Base-by-base conservation (phyloP, 2,888 invertebrate genomes). In the Aspidapion aeneum region DNA sequence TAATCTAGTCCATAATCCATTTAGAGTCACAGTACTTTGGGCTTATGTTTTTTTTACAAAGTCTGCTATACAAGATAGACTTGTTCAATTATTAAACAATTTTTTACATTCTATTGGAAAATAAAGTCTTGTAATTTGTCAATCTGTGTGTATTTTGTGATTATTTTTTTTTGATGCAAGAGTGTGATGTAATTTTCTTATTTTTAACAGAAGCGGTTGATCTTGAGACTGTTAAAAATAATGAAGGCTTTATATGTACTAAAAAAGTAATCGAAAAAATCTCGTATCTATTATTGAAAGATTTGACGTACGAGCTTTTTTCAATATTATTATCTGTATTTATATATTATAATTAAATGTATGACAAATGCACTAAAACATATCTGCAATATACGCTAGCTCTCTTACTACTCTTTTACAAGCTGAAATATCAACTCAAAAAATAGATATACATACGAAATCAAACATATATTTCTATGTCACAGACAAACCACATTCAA, bases 381-480 rank as follows among this genome's bases (percentile, higher is more conserved):
- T 69, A 73, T 70, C 69, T 73, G 74, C 74, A 72, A 73, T 73
- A n/a, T n/a, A 73, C 72, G 75, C 75, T 75, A 75, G 74, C 74
- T 75, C 75, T 75, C 72, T 75, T 73, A 74, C 73, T 74, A 72
- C 72, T 78, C 75, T 77, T n/a, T 74, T 78, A 21, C 72, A 75
- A 72, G 75, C 77, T 76, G 75, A 74, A 74, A 71, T 72, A 71
- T 73, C 64, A 68, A 73, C 71, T 70, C 70, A 72, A 71, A 69
- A 65, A 64, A 61, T 58, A 61, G 58, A 20, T 9, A 16, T 1
- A 9, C 21, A n/a, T 18, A n/a, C n/a, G n/a, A n/a, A n/a, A n/a
- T n/a, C n/a, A n/a, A n/a, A n/a, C n/a, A n/a, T n/a, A n/a, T n/a
- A n/a, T n/a, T n/a, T n/a, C n/a, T n/a, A n/a, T n/a, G n/a, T n/a